Percentiles rank a stretch among this genome's conserved stretches.
These are phyloP conservation scores for Eleginops maclovinus DNA, from an alignment of 2,113 vertebrate genomes.

Conservation along the genomic window DNA sequence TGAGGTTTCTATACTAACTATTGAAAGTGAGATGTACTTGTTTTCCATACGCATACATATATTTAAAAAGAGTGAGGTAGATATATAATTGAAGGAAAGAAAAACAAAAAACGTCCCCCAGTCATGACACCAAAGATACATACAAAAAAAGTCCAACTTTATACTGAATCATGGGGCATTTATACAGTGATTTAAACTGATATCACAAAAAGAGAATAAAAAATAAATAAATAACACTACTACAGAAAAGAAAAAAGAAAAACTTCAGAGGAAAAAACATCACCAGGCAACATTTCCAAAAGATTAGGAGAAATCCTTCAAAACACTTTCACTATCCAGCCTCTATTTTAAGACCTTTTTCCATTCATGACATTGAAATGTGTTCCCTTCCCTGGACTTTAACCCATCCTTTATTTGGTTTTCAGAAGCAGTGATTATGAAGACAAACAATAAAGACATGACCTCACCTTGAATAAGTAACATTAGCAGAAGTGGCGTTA, in stretches of 20 bases:
- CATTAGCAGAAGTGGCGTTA: constrained; percentile 38
- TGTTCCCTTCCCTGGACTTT: constrained; percentile 70
- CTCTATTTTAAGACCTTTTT: constrained; percentile 69
- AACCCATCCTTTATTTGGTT: constrained; percentile 81
- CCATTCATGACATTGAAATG: constrained; percentile 64
- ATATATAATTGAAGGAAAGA: constrained; percentile 77
- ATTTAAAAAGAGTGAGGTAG: constrained; percentile 84
- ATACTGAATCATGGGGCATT: constrained; percentile 82
- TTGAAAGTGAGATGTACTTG: constrained; percentile 76
- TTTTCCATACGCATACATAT: constrained; percentile 67
- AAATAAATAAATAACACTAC: constrained; percentile 83
- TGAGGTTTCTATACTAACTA: constrained; percentile 64
- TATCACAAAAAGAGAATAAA: constrained; percentile 73
- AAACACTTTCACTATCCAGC: constrained; percentile 65
- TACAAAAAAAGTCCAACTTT: constrained; percentile 75
- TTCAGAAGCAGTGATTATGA: constrained; percentile 66
- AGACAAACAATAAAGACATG: constrained; percentile 53
- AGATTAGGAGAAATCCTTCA: constrained; percentile 73
- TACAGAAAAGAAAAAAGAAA: constrained; percentile 59
- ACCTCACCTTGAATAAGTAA: constrained; percentile 37
- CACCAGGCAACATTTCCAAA: constrained; percentile 73
- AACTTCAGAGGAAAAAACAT: constrained; percentile 54
- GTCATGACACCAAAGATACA: constrained; percentile 80
- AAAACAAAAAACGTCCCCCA: constrained; percentile 69
- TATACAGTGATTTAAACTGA: constrained; percentile 85